phyloP scores from a whole-genome alignment of 1,140 invertebrate species.

The Acromyrmex echinatior region DNA sequence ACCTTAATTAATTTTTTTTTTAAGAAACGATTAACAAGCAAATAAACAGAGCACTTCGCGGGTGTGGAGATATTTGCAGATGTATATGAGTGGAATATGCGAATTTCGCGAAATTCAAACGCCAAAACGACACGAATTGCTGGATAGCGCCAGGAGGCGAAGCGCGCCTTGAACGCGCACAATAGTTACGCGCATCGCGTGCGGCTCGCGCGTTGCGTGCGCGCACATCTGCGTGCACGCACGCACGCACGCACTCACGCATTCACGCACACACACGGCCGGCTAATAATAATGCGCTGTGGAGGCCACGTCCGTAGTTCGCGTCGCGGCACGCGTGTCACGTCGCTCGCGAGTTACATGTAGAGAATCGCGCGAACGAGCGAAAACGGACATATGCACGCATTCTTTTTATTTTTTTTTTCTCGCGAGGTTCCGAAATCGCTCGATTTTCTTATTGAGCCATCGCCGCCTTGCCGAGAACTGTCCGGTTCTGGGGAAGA shows the following conservation, averaged over 20 bases:
- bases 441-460: slow-evolving; percentile 61
- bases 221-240: slow-evolving; percentile 67
- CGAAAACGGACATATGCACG: neutral
- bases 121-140: neutral
- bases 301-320: slow-evolving; percentile 65
- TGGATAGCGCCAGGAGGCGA: neutral
- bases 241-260: slow-evolving; percentile 70
- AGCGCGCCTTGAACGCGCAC: slow-evolving; percentile 32
- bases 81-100: neutral
- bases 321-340: slow-evolving; percentile 59
- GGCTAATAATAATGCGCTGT: slow-evolving; percentile 74
- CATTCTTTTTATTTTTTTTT: neutral
- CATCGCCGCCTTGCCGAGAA: slow-evolving; percentile 36
- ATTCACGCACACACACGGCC: slow-evolving; percentile 73
- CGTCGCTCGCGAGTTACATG: slow-evolving; percentile 46
- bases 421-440: slow-evolving; percentile 47
- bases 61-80: neutral
- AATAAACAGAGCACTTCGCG: neutral
- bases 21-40: neutral
- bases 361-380: slow-evolving; percentile 15
- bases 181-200: slow-evolving; percentile 70
- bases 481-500: slow-evolving; percentile 45
- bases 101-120: neutral
- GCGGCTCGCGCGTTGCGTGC: slow-evolving; percentile 70
- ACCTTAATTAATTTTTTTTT: neutral